phyloP scores from a whole-genome alignment of 2,113 vertebrate species.

The Crotalus helleri region DNA sequence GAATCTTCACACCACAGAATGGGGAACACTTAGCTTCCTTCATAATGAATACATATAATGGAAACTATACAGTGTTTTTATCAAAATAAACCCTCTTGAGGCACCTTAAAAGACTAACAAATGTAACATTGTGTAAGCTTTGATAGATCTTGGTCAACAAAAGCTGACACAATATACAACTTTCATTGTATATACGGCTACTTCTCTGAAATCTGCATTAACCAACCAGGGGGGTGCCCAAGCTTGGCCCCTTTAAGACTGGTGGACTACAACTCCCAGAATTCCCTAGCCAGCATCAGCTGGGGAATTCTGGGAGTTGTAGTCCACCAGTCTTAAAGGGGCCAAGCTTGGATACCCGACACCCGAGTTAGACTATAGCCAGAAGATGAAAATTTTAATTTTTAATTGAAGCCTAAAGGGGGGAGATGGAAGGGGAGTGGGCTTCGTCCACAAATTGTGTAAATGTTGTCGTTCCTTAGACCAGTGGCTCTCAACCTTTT shows the following conservation, averaged over 20 bases:
- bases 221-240: not conserved
- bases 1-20: too few relatives aligned
- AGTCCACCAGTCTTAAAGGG: not conserved
- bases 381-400: not conserved
- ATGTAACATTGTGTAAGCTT: not conserved
- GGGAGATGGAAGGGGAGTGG: not conserved
- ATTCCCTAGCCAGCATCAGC: too few relatives aligned
- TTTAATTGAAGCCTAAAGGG: not conserved
- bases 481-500: too few relatives aligned
- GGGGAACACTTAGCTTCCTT: not conserved
- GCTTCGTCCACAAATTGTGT: not conserved
- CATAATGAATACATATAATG: not conserved
- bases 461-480: not conserved
- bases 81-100: not conserved
- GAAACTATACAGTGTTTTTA: not conserved
- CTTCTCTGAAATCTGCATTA: not conserved
- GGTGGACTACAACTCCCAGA: not conserved
- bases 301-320: not conserved
- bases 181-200: not conserved
- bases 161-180: not conserved
- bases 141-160: not conserved
- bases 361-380: not conserved
- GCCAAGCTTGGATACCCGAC: not conserved
- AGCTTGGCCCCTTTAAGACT: not conserved
- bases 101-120: not conserved